Base-by-base conservation (phyloP, 2,888 invertebrate species). In the Junonia oenone region DNA sequence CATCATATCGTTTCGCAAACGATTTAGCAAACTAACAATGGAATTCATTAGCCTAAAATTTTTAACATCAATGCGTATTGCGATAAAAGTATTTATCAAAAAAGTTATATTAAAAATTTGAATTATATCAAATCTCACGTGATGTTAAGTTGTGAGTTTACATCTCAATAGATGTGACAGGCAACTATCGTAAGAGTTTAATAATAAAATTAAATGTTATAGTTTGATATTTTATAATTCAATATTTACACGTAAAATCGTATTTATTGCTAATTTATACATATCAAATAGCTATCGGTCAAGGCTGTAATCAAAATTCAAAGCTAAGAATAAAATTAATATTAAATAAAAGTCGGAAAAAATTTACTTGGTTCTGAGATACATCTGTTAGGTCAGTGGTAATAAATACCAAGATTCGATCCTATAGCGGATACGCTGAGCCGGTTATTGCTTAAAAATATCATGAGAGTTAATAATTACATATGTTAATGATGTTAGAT, bases 261-360 rank as follows among this genome's bases (percentile, higher is more conserved):
- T n/a, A 33, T 38, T 31, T 55, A 43, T 19, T 31, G 53, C 2
- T 56, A 59, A 57, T 60, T 54, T 54, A 59, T 54, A 22, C 43
- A 50, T 51, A 40, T 46, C 27, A 47, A 56, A 48, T 51, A n/a
- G 22, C 48, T 48, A 51, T 45, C 35, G 59, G 61, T 62, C 63
- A 63, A 63, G 63, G 63, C 49, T 59, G 38, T n/a, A 15, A 49
- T 45, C n/a, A 59, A 50, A 50, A 58, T 51, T 51, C 17, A 50
- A 53, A 45, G 48, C 31, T 43, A 17, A 22, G 22, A 43, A 58
- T 49, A 45, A 33, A 19, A 49, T 47, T 50, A 33, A 48, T 52
- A 57, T 54, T 52, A 37, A 43, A 56, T 55, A 43, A 33, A 55
- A 57, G 50, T 51, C n/a, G 50, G 31, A 17, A 27, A 49, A 19